These are phyloP conservation scores for Porites lutea DNA, from an alignment of 64 coral and sea anemone genomes.

Conservation along the genomic window DNA sequence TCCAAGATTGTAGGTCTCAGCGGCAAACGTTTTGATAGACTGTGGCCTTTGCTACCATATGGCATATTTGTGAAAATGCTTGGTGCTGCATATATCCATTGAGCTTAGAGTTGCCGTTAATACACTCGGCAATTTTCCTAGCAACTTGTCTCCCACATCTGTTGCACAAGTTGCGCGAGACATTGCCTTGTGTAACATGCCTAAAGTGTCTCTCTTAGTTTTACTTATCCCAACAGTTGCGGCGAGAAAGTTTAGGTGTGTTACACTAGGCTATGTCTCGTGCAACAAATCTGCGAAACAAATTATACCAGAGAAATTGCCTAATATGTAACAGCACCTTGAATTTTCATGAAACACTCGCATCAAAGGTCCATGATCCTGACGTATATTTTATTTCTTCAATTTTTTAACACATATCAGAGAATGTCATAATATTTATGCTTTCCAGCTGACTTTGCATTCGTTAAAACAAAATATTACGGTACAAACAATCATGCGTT, in stretches of 20 bases:
- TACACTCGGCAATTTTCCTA: neutral
- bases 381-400: neutral
- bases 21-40: neutral
- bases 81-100: neutral
- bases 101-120: neutral
- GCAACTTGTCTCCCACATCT: neutral
- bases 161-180: neutral
- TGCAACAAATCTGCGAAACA: neutral
- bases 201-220: neutral
- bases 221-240: neutral
- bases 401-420: neutral
- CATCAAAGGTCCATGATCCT: neutral
- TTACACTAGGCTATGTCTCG: too few species aligned
- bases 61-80: neutral
- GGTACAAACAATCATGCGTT: neutral
- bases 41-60: neutral
- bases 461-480: neutral
- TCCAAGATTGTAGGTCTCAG: neutral
- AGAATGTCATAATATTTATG: neutral
- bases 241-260: too few species aligned
- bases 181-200: neutral
- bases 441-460: neutral
- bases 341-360: neutral
- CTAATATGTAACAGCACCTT: neutral
- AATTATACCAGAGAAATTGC: neutral